Percentiles rank a stretch among this genome's conserved stretches.
phyloP scores from a whole-genome alignment of 2,888 invertebrate species.

The Ormyrus pomaceus region DNA sequence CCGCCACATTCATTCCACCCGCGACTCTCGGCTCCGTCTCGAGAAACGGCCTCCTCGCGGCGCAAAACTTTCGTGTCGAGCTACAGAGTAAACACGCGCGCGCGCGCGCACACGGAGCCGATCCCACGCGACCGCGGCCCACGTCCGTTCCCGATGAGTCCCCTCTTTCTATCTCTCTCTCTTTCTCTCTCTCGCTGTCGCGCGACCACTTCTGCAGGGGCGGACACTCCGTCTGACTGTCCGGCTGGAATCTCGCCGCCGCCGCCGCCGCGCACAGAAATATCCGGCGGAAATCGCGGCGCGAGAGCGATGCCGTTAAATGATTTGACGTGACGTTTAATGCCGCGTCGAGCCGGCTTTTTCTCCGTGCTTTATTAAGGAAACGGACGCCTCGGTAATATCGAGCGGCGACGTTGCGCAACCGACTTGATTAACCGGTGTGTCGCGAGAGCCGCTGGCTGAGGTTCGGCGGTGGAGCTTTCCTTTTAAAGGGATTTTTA shows the following conservation, averaged over 20 bases:
- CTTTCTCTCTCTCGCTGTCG: slow-evolving; percentile 12
- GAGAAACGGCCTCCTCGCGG: no score
- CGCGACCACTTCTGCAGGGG: slow-evolving; percentile 53
- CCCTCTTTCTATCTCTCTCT: not conserved
- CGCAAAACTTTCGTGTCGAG: slow-evolving; percentile 37
- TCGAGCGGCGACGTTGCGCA: slow-evolving; percentile 27
- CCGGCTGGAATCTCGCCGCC: slow-evolving; percentile 44
- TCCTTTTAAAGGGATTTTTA: slow-evolving; percentile 26
- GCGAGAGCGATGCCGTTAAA: slow-evolving; percentile 45
- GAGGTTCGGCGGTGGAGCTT: not conserved
- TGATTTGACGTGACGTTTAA: slow-evolving; percentile 51
- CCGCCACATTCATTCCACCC: no score
- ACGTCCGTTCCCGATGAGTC: slow-evolving; percentile 65
- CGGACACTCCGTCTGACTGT: slow-evolving; percentile 30
- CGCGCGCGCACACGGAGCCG: slow-evolving; percentile 60
- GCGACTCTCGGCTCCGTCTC: no score
- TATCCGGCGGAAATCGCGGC: slow-evolving; percentile 55
- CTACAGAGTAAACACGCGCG: not conserved
- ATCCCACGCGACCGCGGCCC: slow-evolving; percentile 69
- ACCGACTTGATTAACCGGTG: slow-evolving; percentile 36
- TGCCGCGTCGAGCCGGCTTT: slow-evolving; percentile 3
- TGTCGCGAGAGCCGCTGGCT: slow-evolving; percentile 10
- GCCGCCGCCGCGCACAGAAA: slow-evolving; percentile 33
- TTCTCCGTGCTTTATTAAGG: not conserved
- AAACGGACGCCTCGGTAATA: slow-evolving; percentile 21